phyloP scores from a whole-genome alignment of 2,888 invertebrate species.

The Clepsis dumicolana region DNA sequence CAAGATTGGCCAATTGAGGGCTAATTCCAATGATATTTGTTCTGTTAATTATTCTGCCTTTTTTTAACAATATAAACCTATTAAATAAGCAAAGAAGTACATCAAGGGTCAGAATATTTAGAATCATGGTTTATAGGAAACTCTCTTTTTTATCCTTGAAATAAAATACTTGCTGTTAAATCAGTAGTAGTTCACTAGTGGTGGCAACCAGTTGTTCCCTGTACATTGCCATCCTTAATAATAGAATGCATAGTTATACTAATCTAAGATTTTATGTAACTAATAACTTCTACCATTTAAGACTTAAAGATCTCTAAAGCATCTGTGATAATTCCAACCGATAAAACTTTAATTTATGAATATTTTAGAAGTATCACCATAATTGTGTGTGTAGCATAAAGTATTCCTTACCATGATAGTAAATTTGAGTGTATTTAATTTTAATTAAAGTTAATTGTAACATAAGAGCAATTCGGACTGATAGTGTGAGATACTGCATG shows the following conservation, averaged over 20 bases:
- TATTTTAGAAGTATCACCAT: slow-evolving; percentile 67
- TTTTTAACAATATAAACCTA: neutral
- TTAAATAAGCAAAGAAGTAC: neutral
- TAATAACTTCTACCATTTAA: slow-evolving; percentile 73
- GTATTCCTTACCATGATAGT: slow-evolving; percentile 65
- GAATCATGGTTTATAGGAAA: neutral
- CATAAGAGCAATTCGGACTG: slow-evolving; percentile 34
- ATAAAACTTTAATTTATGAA: slow-evolving; percentile 81
- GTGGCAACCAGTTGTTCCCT: slow-evolving; percentile 21
- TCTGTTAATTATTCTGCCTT: neutral
- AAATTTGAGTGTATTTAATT: slow-evolving; percentile 41
- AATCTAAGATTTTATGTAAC: slow-evolving; percentile 55
- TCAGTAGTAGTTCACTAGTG: slow-evolving; percentile 15
- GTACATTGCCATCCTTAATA: slow-evolving; percentile 33
- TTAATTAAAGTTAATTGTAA: slow-evolving; percentile 37
- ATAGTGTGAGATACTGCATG: slow-evolving; percentile 63
- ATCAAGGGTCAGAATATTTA: neutral
- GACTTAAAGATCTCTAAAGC: slow-evolving; percentile 83
- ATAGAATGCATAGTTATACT: slow-evolving; percentile 37
- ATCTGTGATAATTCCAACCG: slow-evolving; percentile 84
- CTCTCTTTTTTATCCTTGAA: neutral
- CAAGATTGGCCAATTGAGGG: neutral
- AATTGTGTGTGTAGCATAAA: slow-evolving; percentile 51
- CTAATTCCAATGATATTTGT: neutral
- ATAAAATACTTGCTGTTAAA: neutral